These are phyloP conservation scores for Drosophila peninsularis DNA, from an alignment of 2,888 invertebrate genomes.

Conservation along the genomic window DNA sequence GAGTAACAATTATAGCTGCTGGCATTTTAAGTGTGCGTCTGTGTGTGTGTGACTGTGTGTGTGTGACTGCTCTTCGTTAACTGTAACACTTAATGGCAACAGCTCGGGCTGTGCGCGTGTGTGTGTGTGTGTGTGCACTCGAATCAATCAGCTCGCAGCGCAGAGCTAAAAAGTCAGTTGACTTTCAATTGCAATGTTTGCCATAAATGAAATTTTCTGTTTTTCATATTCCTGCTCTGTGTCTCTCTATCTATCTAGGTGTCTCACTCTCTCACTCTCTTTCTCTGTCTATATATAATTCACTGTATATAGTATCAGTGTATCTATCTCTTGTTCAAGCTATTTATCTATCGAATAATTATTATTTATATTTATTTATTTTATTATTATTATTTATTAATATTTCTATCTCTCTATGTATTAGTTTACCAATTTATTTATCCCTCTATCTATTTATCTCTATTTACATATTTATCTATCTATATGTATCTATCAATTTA, in stretches of 20 bases:
- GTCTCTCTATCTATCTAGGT: background rate
- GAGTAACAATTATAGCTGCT: constrained; percentile 81
- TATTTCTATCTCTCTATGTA: no score
- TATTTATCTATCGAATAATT: background rate
- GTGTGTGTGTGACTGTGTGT: constrained; percentile 27
- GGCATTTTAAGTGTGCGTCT: constrained; percentile 74
- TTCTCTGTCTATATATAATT: background rate
- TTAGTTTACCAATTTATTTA: no score
- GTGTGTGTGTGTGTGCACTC: constrained; percentile 27
- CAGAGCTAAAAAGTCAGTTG: constrained; percentile 50
- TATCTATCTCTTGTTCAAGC: background rate
- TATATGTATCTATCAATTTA: no score
- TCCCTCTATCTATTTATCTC: background rate
- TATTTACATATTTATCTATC: background rate
- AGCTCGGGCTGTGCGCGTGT: constrained; percentile 25
- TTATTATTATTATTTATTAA: background rate
- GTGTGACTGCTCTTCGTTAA: constrained; percentile 56
- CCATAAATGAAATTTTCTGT: constrained; percentile 24
- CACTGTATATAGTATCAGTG: background rate
- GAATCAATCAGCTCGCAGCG: constrained; percentile 68
- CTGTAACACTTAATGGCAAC: constrained; percentile 57
- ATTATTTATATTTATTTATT: background rate
- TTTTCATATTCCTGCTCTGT: background rate
- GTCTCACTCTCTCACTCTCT: background rate
- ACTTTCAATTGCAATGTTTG: constrained; percentile 56